These are phyloP conservation scores for Ictalurus furcatus DNA, from an alignment of 2,113 vertebrate genomes.

Conservation along the genomic window DNA sequence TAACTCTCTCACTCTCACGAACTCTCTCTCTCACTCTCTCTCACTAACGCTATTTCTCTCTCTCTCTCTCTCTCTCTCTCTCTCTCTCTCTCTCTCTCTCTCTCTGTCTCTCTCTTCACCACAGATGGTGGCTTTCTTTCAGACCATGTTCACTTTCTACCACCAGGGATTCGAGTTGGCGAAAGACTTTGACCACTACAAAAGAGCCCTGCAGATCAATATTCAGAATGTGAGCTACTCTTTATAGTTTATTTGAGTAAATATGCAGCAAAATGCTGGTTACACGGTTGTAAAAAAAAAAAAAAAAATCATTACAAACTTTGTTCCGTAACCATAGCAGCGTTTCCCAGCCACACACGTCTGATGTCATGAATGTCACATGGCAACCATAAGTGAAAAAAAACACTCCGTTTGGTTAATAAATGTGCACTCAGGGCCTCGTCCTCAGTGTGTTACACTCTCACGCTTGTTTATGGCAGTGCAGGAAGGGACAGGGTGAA, in stretches of 20 bases:
- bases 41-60: too few species aligned
- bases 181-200: constrained; percentile 98
- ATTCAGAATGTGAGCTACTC: constrained; percentile 90
- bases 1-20: too few species aligned
- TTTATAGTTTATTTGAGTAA: not conserved
- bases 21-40: too few species aligned
- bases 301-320: not conserved
- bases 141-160: constrained; percentile 97
- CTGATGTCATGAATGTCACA: not conserved
- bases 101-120: constrained; percentile 29
- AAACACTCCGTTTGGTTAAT: not conserved
- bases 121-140: constrained; percentile 97
- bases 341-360: too few species aligned
- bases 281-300: not conserved
- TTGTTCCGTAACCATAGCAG: not conserved
- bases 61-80: not conserved
- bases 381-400: not conserved
- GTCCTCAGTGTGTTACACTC: not conserved
- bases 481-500: constrained; percentile 14
- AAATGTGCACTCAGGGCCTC: not conserved
- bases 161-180: constrained; percentile 97
- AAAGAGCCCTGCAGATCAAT: constrained; percentile 92
- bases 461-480: not conserved
- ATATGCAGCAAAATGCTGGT: not conserved
- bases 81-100: not conserved